Base-by-base conservation (phyloP, 2,113 vertebrate genomes). In the Callionymus lyra region DNA sequence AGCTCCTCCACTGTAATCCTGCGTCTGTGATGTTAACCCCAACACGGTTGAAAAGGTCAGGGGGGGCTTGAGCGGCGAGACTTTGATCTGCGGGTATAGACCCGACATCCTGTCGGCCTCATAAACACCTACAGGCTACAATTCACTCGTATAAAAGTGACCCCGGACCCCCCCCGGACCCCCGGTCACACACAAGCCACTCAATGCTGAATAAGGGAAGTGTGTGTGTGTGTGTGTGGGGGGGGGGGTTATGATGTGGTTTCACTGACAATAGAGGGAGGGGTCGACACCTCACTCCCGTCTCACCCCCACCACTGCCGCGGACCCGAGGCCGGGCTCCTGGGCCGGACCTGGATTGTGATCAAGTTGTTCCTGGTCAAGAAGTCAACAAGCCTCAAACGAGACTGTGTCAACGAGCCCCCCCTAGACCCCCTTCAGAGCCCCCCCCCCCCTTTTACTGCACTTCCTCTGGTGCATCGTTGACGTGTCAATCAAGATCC, bases 51-150 rank as follows among this genome's bases (percentile, higher is more conserved):
- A 85, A 81, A 79, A 84, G 85, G 82, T 87, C 82, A 77, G 54
- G 56, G 58, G 70, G 68, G 70, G 70, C 81, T n/a, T n/a, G n/a
- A n/a, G n/a, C n/a, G n/a, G n/a, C n/a, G n/a, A n/a, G n/a, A n/a
- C n/a, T 87, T 87, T 86, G 84, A 85, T 84, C 71, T 75, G 43
- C 51, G 46, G 52, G 72, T 78, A n/a, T n/a, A 77, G 82, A 78
- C 63, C 31, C 54, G 80, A 82, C 82, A 87, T 87, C 84, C 85
- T 85, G 85, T 79, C 68, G 57, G 71, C 68, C 67, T 65, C 77
- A 72, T 87, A 87, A 87, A 87, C 82, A 80, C 82, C 80, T 82
- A 58, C 18, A 35, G 77, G 76, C 55, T 54, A 72, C 75, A 81
- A 84, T 83, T 79, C 59, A 68, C 44, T 44, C 50, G 40, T 63